phyloP scores from a whole-genome alignment of 2,888 invertebrate species.

The Calameuta idolon region DNA sequence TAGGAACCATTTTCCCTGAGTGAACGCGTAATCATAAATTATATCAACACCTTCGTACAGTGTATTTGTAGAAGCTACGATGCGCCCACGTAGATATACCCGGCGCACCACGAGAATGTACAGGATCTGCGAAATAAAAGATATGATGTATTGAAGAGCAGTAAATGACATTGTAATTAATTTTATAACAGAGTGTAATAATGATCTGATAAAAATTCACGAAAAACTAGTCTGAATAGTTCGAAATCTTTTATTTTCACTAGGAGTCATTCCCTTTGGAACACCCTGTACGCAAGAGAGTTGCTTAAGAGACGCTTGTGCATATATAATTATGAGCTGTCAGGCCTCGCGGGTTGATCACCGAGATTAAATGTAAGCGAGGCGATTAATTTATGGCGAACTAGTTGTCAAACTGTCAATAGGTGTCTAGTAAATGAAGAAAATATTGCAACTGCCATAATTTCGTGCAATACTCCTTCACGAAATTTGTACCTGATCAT shows the following conservation, averaged over 20 bases:
- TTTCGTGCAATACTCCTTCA: neutral
- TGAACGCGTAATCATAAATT: slow-evolving; percentile 54
- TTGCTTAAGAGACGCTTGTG: slow-evolving; percentile 9
- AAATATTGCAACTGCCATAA: neutral
- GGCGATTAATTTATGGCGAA: slow-evolving; percentile 29
- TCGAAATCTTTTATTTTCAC: neutral
- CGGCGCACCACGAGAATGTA: neutral
- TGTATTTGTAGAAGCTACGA: slow-evolving; percentile 38
- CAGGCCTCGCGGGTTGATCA: slow-evolving; percentile 17
- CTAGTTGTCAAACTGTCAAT: slow-evolving; percentile 1
- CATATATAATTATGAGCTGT: slow-evolving; percentile 27
- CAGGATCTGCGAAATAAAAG: neutral
- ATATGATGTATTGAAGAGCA: neutral
- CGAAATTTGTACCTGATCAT: neutral
- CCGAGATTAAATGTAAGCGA: slow-evolving; percentile 26
- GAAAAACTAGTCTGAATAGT: neutral
- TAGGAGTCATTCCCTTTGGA: neutral
- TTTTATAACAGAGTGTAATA: neutral
- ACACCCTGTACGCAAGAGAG: neutral
- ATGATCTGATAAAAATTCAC: neutral
- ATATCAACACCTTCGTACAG: slow-evolving; percentile 60
- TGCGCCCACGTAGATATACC: slow-evolving; percentile 41
- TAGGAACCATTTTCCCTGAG: slow-evolving; percentile 27
- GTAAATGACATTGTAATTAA: neutral
- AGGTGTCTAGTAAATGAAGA: neutral